These are phyloP conservation scores for Alauda arvensis DNA, from an alignment of 2,797 vertebrate species.

Conservation along the genomic window DNA sequence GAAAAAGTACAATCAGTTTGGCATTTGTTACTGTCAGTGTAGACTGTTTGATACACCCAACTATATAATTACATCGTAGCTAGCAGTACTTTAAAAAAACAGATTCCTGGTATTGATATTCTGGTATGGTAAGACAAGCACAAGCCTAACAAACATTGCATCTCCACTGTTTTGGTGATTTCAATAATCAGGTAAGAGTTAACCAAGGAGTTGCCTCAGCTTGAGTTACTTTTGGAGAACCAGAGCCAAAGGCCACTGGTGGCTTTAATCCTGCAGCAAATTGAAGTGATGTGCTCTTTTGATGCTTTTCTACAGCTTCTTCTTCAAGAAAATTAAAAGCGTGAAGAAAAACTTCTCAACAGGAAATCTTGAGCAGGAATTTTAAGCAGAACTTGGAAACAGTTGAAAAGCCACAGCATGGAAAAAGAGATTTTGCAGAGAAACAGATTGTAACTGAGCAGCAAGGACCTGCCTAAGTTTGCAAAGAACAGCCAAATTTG, in stretches of 20 bases:
- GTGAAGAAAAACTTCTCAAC: neutral
- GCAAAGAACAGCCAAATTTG: neutral
- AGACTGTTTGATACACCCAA: neutral
- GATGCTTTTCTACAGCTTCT: neutral
- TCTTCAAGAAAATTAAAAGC: neutral
- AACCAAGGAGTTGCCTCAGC: neutral
- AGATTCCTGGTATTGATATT: neutral
- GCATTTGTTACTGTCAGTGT: neutral
- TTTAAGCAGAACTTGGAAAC: conserved; percentile 13
- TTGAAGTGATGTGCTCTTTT: neutral
- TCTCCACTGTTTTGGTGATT: neutral
- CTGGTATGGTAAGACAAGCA: neutral
- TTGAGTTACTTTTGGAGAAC: neutral
- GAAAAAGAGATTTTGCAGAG: neutral
- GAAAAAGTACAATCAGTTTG: neutral
- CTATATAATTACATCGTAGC: neutral
- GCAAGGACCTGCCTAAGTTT: neutral
- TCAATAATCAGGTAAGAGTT: neutral
- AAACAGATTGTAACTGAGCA: neutral
- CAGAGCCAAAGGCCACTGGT: neutral
- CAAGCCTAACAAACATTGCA: neutral
- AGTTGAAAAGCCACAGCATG: neutral
- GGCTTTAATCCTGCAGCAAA: neutral
- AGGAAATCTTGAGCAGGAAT: neutral
- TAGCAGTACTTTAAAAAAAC: neutral